phyloP scores from a whole-genome alignment of 2,113 vertebrate species.

The Corydoras maculifer region DNA sequence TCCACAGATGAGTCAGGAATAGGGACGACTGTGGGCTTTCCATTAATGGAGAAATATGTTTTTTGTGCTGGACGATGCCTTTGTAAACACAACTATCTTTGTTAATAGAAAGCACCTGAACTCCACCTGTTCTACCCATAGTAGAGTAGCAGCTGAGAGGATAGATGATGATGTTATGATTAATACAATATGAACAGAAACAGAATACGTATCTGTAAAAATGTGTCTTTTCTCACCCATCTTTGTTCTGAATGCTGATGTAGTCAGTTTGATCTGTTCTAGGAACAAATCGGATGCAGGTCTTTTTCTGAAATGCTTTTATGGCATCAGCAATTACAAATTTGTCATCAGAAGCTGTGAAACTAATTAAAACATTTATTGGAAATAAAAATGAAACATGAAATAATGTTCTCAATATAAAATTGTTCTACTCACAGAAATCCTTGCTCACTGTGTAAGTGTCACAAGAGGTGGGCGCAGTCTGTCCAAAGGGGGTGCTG shows the following conservation, averaged over 20 bases:
- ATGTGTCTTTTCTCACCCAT: constrained; percentile 31
- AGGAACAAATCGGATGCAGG: constrained; percentile 40
- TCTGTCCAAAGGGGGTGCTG: too few relatives aligned
- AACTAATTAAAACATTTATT: background rate
- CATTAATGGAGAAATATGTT: constrained; percentile 27
- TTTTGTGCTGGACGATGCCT: constrained; percentile 46
- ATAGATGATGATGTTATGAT: background rate
- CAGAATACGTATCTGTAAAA: background rate
- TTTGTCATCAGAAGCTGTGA: constrained; percentile 16
- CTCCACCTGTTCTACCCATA: constrained; percentile 39
- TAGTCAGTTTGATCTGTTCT: constrained; percentile 31
- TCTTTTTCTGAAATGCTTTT: constrained; percentile 20
- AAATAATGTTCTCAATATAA: constrained; percentile 18
- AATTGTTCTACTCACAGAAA: too few relatives aligned
- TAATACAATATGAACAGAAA: background rate
- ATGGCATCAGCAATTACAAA: constrained; percentile 33
- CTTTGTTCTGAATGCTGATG: constrained; percentile 37
- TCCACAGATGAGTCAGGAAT: constrained; percentile 6
- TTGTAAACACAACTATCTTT: constrained; percentile 21
- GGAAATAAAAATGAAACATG: background rate
- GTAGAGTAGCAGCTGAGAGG: constrained; percentile 45
- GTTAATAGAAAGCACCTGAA: constrained; percentile 45
- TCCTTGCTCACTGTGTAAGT: background rate
- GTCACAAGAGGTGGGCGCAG: too few relatives aligned
- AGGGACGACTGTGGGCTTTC: constrained; percentile 38